These are phyloP conservation scores for Cephus rjabovi DNA, from an alignment of 2,888 invertebrate species.

Conservation along the genomic window DNA sequence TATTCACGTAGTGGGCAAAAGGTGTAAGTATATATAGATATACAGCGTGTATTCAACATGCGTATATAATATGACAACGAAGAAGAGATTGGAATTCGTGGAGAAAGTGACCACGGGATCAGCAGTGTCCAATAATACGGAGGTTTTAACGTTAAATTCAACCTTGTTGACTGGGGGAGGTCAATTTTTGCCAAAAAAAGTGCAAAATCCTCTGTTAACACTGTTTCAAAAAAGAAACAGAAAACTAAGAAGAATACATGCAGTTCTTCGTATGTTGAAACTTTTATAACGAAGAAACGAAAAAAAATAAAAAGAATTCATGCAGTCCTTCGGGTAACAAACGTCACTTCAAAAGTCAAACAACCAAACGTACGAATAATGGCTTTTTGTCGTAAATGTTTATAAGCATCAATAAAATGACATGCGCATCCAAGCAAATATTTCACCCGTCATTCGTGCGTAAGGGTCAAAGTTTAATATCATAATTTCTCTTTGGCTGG, in stretches of 20 bases:
- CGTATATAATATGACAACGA: slow-evolving; percentile 19
- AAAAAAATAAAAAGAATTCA: not conserved
- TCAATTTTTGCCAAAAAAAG: not conserved
- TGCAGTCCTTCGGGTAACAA: not conserved
- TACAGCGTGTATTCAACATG: slow-evolving; percentile 7
- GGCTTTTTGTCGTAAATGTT: slow-evolving; percentile 5
- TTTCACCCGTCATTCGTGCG: slow-evolving; percentile 13
- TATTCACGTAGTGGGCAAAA: slow-evolving; percentile 7
- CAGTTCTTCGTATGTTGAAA: not conserved
- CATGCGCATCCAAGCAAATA: slow-evolving; percentile 13
- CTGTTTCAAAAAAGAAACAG: no score
- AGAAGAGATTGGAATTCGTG: slow-evolving; percentile 17
- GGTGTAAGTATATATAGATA: slow-evolving; percentile 7
- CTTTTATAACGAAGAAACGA: not conserved
- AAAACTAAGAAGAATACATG: not conserved
- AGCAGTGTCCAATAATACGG: slow-evolving; percentile 1
- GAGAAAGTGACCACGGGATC: slow-evolving; percentile 18
- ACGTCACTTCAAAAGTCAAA: not conserved
- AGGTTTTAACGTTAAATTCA: slow-evolving; percentile 5
- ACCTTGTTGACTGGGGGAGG: not conserved
- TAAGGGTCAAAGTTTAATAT: slow-evolving; percentile 21
- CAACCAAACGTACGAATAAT: not conserved
- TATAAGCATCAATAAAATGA: not conserved
- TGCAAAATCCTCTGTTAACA: not conserved
- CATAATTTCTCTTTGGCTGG: slow-evolving; percentile 22